Conservation (phyloP, 92 coral and sea anemone genomes). For the Zoanthus solanderi region DNA sequence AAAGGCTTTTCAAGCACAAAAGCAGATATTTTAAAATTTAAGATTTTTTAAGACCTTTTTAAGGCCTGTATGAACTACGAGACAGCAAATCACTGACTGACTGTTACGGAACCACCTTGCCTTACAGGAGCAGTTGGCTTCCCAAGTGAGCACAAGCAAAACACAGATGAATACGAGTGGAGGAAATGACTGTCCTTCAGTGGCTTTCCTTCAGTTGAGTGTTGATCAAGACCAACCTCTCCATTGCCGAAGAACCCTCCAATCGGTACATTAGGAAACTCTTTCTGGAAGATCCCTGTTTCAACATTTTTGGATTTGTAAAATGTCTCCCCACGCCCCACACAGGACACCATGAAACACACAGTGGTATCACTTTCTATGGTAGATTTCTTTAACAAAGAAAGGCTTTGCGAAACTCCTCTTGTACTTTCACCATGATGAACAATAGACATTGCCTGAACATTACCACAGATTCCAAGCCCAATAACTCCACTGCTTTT, state of each 20-base stretch:
- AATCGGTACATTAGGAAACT: slow-evolving; percentile 83
- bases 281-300: slow-evolving; percentile 83
- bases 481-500: slow-evolving; percentile 84
- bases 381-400: slow-evolving; percentile 62
- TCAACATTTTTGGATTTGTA: slow-evolving; percentile 83
- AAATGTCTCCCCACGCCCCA: slow-evolving; percentile 81
- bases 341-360: slow-evolving; percentile 94
- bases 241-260: slow-evolving; percentile 95
- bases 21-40: no score
- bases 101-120: background rate
- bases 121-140: background rate
- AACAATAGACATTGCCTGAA: slow-evolving; percentile 88
- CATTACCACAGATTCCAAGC: slow-evolving; percentile 86
- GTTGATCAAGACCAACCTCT: slow-evolving; percentile 91
- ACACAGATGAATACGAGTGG: slow-evolving; percentile 91
- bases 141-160: slow-evolving; percentile 87
- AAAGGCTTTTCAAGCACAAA: no score
- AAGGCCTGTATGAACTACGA: no score
- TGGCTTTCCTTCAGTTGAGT: slow-evolving; percentile 78
- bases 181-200: slow-evolving; percentile 83
- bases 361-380: slow-evolving; percentile 66
- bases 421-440: slow-evolving; percentile 84
- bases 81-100: background rate
- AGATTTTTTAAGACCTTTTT: no score
- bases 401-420: slow-evolving; percentile 69